Base-by-base conservation (phyloP, 2,797 vertebrate species). In the Takifugu rubripes region DNA sequence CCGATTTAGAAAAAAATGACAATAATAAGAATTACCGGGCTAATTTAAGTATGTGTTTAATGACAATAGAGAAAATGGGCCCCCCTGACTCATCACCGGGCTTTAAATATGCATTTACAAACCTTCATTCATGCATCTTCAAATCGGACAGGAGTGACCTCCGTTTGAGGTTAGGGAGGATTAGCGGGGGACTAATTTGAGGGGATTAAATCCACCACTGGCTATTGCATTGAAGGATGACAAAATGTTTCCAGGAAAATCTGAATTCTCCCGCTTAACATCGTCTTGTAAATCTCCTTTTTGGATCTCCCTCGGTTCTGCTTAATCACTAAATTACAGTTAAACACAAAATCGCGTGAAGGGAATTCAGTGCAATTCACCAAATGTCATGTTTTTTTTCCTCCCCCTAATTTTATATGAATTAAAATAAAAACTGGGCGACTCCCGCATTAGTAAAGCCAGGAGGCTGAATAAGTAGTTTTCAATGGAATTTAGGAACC, bases 111-210 rank as follows among this genome's bases (percentile, higher is more conserved):
- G 62, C 78, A 82, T 74, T 81, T 80, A 79, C 68, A 75, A 73
- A 80, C 61, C 69, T 73, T 67, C 77, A 60, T 79, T 80, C 84
- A 77, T 77, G 75, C 74, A 84, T 82, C 77, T 85, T 79, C 65
- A 85, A 87, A 81, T 66, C 79, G 81, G 75, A 88, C 79, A 71
- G 44, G 74, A 72, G 64, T 86, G 87, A 89, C 88, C 89, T 88
- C 84, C 81, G 79, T 74, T 68, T 84, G 82, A 85, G 82, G 83
- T 87, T 86, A 87, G 83, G 50, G 70, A 73, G 84, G 88, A 89
- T 89, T 91, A 90, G 81, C 67, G 52, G 72, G 72, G 80, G 82
- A 90, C 86, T 90, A 86, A 90, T 90, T 88, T 89, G 75, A 84
- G 60, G 75, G 84, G 84, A 89, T 90, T 91, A 90, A 90, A 86